Evolutionary conservation across 2,113 vertebrate genomes (phyloP), one percentile per base, ranked within the genome.

Genomic region (Cisticola juncidis): DNA sequence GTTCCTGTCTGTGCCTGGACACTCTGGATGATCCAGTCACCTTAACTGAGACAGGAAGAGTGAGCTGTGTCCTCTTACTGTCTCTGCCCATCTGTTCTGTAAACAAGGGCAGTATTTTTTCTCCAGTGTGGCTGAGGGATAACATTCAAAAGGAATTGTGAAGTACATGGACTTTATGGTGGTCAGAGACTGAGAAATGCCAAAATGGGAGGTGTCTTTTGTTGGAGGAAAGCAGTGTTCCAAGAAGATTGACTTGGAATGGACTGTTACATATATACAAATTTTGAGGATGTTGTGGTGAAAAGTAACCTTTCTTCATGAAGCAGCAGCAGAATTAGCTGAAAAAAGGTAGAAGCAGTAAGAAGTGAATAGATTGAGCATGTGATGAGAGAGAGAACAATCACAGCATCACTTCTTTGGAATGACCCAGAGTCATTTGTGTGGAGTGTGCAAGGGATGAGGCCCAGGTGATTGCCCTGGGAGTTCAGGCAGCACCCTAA

Each of bases 1-100:
- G 36, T 36, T 29, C 19, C n/a, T 57, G 9, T 42, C 33, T 77
- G 31, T 74, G 6, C 54, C 29, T 84, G 57, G 28, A 21, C 12
- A 18, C 8, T 44, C 29, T 47, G 2, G 62, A 5, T 1, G 0
- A 35, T 81, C 86, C 40, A 51, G 0, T 73, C 29, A 9, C 56
- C 70, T 60, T 71, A 50, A 45, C 26, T 70, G 66, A 70, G 74
- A 56, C 56, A 81, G 35, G 33, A 45, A 16, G 45, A 50, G 29
- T 31, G 61, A 73, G 40, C 45, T 74, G 13, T 17, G 6, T 56
- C 28, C 45, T 85, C 51, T 61, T 45, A 47, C 26, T 58, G 42
- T 36, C 44, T 68, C 53, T 48, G 7, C 54, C 35, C 81, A 79
- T 36, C 28, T 65, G 8, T 65, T 79, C 56, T 65, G 5, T 57